These are phyloP conservation scores for Polymixis lichenea DNA, from an alignment of 2,888 invertebrate genomes.

Conservation along the genomic window DNA sequence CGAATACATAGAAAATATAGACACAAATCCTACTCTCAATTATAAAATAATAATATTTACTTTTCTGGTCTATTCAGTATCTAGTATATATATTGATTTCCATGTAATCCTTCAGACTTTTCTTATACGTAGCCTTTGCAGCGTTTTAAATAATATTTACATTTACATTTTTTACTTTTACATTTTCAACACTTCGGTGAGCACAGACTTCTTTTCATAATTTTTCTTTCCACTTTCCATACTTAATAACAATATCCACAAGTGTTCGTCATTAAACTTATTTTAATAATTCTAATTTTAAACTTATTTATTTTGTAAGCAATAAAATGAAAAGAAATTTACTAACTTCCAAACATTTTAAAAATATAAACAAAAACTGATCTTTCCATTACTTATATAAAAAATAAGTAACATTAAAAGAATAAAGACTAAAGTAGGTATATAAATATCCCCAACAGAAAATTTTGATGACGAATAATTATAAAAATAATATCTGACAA, in stretches of 20 bases:
- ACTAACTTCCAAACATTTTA: not conserved
- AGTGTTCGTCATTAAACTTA: not conserved
- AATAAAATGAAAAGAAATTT: not conserved
- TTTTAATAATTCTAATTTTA: not conserved
- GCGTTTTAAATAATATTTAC: conserved; percentile 3
- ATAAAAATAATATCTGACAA: not conserved
- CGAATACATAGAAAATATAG: conserved; percentile 4
- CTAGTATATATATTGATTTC: not conserved
- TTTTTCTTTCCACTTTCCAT: not conserved
- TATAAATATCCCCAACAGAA: not conserved
- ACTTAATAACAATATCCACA: not conserved
- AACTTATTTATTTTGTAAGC: not conserved
- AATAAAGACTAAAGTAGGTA: conserved; percentile 12
- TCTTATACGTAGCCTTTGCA: not conserved
- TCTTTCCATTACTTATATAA: not conserved
- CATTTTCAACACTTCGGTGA: not conserved
- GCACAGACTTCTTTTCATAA: conserved; percentile 5
- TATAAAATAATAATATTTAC: not conserved
- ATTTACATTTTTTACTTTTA: conserved; percentile 27
- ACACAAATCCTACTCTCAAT: not conserved
- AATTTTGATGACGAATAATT: not conserved
- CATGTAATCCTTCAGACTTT: not conserved
- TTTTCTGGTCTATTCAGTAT: not conserved
- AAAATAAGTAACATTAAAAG: conserved; percentile 9
- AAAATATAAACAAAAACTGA: not conserved